Base-by-base conservation (phyloP, 2,797 vertebrate species). In the Prunella strophiata region DNA sequence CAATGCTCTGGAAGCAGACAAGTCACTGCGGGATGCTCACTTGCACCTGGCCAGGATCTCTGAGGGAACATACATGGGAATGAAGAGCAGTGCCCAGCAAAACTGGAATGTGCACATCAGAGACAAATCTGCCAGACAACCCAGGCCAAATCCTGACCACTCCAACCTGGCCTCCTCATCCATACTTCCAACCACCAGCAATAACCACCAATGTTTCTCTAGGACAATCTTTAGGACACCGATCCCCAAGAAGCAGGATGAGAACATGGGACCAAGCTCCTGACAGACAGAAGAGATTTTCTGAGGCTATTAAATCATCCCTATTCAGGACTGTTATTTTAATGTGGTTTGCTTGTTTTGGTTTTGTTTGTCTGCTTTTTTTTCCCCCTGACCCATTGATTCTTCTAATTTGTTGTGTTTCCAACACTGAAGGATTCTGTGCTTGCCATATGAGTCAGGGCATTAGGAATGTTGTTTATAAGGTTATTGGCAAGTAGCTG, bases 351-450 rank as follows among this genome's bases (percentile, higher is more conserved):
- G 7, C 21, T 68, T 16, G 4, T 7, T 38, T 10, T 29, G 7
- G 9, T 29, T 36, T 27, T 30, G 2, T n/a, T 45, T 16, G 5
- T 11, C 54, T 55, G 5, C 43, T 30, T 57, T 30, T 17, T 42
- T 22, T 30, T 6, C 0, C 0, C 0, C 16, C 22, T 3, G 10
- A 30, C 52, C 32, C 48, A 86, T 20, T 58, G 62, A 85, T 73
- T 81, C 27, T 74, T 63, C 74, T 73, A 42, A 91, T 85, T 88
- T 57, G 40, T 71, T 95, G 29, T 85, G 50, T 82, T 93, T 65
- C 29, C 29, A 91, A 29, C 71, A 65, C 25, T 40, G n/a, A 54
- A 85, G 52, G 26, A 43, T 65, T 30, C 42, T 59, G 42, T 59
- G 67, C 54, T 27, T 92, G 26, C 36, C 52, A 20, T 30, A 45